Conservation (phyloP, 2,888 invertebrate genomes). For the Phytoseiulus persimilis region DNA sequence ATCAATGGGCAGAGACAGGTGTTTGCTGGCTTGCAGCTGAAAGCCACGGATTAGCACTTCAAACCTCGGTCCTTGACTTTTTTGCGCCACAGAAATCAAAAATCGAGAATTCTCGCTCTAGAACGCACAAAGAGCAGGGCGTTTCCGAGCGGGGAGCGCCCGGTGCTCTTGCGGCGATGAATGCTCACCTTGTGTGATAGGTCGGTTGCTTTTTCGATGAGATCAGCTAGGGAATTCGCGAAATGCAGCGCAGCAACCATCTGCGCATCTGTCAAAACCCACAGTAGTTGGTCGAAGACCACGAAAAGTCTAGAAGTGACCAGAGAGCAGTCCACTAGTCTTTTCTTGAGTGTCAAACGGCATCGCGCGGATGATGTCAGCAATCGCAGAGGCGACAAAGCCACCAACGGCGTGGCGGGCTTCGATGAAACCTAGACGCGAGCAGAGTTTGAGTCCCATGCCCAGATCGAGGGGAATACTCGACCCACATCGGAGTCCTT, state of each 20-base stretch:
- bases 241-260: constrained; percentile 84
- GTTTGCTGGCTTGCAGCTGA: constrained; percentile 36
- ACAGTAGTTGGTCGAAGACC: constrained; percentile 86
- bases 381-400: constrained; percentile 74
- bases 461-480: no score
- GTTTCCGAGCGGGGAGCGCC: no score
- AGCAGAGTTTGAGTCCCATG: no score
- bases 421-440: constrained; percentile 18
- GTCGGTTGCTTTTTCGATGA: constrained; percentile 69
- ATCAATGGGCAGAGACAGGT: constrained; percentile 28
- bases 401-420: constrained; percentile 11
- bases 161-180: constrained; percentile 50
- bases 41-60: neutral
- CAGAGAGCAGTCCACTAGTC: constrained; percentile 80
- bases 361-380: constrained; percentile 89
- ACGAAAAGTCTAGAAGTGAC: constrained; percentile 81
- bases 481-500: no score
- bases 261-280: constrained; percentile 94
- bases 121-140: neutral
- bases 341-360: constrained; percentile 88
- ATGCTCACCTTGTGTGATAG: constrained; percentile 56
- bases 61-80: neutral
- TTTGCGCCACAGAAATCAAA: constrained; percentile 37
- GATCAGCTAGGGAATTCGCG: constrained; percentile 69
- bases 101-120: constrained; percentile 8